A percentile compares a stretch with the other conserved stretches of the same genome.
phyloP scores from a whole-genome alignment of 2,888 invertebrate species.

The Sinentomon sp. region DNA sequence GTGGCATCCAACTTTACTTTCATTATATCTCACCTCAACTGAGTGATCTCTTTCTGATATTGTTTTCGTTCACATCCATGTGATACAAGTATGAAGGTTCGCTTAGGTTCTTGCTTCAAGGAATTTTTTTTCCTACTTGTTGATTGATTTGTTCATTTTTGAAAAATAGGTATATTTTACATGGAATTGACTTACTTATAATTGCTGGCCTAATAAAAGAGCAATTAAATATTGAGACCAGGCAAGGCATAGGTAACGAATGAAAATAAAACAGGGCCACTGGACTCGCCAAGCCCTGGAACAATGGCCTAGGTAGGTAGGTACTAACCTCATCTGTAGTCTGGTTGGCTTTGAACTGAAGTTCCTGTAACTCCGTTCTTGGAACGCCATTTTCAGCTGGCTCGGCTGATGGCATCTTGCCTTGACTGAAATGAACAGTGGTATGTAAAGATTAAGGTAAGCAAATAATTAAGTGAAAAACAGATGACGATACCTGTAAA shows the following conservation, averaged over 20 bases:
- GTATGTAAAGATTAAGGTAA: not conserved
- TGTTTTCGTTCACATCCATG: no score
- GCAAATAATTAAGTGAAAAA: constrained; percentile 3
- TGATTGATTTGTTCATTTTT: no score
- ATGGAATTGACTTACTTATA: not conserved
- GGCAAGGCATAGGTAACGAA: constrained; percentile 1
- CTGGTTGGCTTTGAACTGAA: constrained; percentile 20
- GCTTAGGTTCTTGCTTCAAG: no score
- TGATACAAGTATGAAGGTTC: no score
- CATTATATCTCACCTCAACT: no score
- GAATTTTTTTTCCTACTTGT: no score
- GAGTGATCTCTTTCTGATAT: no score
- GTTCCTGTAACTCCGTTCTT: constrained; percentile 20
- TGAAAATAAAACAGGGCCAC: no score
- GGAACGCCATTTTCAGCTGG: constrained; percentile 13
- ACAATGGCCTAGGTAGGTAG: not conserved
- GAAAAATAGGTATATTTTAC: no score
- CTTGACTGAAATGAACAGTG: not conserved
- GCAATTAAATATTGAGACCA: not conserved
- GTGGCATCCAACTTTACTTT: no score
- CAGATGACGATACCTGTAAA: not conserved
- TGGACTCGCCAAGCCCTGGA: no score
- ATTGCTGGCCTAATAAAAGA: not conserved
- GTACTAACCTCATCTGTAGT: constrained; percentile 20
- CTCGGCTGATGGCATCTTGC: constrained; percentile 2